These are phyloP conservation scores for Torymus aiolomorphi DNA, from an alignment of 2,888 invertebrate species.

Conservation along the genomic window DNA sequence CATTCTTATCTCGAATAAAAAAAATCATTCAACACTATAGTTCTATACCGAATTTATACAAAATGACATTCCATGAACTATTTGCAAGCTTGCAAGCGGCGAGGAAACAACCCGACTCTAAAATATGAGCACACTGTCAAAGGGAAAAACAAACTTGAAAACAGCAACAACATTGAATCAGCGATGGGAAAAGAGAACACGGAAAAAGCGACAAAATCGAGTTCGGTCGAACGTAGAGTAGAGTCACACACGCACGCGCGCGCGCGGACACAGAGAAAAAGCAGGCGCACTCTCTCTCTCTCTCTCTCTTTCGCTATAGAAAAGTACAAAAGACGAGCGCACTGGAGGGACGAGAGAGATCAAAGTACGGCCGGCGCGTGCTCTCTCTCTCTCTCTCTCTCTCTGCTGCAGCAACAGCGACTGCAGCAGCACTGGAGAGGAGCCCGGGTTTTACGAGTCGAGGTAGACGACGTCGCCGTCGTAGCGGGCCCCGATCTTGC, in stretches of 20 bases:
- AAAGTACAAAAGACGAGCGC: constrained; percentile 53
- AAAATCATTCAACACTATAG: no score
- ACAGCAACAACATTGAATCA: constrained; percentile 3
- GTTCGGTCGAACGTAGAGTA: constrained; percentile 16
- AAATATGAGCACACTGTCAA: no score
- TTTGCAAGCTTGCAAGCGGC: no score
- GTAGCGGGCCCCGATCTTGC: constrained; percentile 38
- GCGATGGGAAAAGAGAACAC: not conserved
- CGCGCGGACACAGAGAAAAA: constrained; percentile 22
- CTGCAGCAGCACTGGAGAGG: constrained; percentile 1
- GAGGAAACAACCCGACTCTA: no score
- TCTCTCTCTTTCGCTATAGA: constrained; percentile 23
- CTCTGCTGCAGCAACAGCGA: not conserved
- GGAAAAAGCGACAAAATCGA: not conserved
- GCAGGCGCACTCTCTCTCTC: not conserved
- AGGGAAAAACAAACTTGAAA: no score
- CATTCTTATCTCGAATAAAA: no score
- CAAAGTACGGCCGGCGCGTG: constrained; percentile 41
- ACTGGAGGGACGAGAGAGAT: constrained; percentile 37
- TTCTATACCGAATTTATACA: no score
- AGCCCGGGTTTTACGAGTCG: constrained; percentile 36
- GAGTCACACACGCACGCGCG: constrained; percentile 25
- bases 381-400: not conserved
- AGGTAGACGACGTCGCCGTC: constrained; percentile 11
- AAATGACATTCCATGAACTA: no score